Evolutionary conservation across 1,140 invertebrate species (phyloP), one percentile per base, ranked within the genome.

Genomic region (Latrodectus geometricus): DNA sequence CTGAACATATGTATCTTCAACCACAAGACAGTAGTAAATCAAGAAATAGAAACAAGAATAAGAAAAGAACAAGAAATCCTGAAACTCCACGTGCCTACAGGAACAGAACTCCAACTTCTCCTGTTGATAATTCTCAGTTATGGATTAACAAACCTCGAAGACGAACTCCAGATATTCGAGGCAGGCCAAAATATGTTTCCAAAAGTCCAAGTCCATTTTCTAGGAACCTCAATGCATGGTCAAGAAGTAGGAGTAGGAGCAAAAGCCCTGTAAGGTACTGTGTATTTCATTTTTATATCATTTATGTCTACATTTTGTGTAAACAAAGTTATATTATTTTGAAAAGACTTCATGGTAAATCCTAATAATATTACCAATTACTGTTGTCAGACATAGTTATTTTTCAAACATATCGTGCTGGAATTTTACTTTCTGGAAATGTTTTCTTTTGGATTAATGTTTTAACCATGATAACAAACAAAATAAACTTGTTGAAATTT

Each of bases 201-300:
- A 80, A 75, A 48, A 80, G 83, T 69, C 82, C 83, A 54, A 86
- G 83, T 56, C 76, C 87, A 74, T 85, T 56, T 78, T n/a, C 21
- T 8, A 88, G 82, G 20, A 82, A 86, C 17, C 49, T 61, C 54
- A 81, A 66, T 88, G 74, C 83, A 74, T 86, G 76, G 85, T 87
- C 88, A 9, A 84, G 66, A 70, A 88, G 88, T 68, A 77, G 86
- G 48, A 88, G 76, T 23, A 52, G 88, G 50, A 88, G 88, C 65
- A 87, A 73, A 77, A 68, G 68, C 69, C 78, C 70, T 11, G 12
- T 68, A 17, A 52, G 74, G 65, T 81, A 79, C 78, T 15, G 48
- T 61, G 8, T 61, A 35, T 35, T 35, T 35, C 35, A 35, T 35
- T 35, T 35, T 35, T 35, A 35, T 35, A 5, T 35, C 35, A 35